Conservation (phyloP, 2,888 invertebrate genomes). For the Macrophya alboannulata region DNA sequence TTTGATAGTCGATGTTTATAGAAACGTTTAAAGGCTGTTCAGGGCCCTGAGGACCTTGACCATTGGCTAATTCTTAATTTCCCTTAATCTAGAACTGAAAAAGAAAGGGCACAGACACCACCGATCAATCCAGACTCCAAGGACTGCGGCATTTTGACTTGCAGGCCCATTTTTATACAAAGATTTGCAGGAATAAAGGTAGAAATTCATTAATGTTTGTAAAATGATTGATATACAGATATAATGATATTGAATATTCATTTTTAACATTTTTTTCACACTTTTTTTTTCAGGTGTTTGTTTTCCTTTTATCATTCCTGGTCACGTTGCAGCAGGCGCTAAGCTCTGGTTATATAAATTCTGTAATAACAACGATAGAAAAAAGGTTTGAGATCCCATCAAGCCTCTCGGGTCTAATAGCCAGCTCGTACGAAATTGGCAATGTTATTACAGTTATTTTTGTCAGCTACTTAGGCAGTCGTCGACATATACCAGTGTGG, state of each 20-base stretch:
- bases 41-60: neutral
- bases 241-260: neutral
- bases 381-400: conserved; percentile 97
- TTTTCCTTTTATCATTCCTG: conserved; percentile 93
- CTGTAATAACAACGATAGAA: conserved; percentile 98
- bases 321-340: conserved; percentile 95
- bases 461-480: conserved; percentile 96
- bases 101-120: conserved; percentile 77
- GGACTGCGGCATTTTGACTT: conserved; percentile 94
- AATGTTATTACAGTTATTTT: conserved; percentile 98
- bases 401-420: conserved; percentile 95
- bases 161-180: conserved; percentile 93
- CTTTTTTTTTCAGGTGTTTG: conserved; percentile 87
- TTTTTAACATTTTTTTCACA: neutral
- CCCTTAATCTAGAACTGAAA: conserved; percentile 72
- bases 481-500: conserved; percentile 96
- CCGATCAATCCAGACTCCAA: conserved; percentile 84
- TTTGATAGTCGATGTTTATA: too few species aligned
- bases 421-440: conserved; percentile 97
- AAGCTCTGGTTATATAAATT: conserved; percentile 96
- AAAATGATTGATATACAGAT: neutral
- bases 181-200: conserved; percentile 95
- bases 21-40: neutral
- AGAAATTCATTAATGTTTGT: conserved; percentile 65
- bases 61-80: neutral